phyloP scores from a whole-genome alignment of 1,140 invertebrate species.

The Orius insidiosus region DNA sequence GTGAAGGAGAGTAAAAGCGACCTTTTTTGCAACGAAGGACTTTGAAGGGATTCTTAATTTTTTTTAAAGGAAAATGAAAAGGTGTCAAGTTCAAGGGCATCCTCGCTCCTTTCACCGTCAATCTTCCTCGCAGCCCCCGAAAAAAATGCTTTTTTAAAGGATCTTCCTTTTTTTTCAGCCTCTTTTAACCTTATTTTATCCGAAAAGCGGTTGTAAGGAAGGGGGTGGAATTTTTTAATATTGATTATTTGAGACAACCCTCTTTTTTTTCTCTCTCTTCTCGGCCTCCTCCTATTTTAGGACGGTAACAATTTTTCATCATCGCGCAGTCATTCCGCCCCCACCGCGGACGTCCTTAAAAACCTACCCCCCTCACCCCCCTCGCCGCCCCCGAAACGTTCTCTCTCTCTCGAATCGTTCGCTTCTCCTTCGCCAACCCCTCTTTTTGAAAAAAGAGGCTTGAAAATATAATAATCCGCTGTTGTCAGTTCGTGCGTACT shows the following conservation, averaged over 20 bases:
- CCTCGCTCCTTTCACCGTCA: too few relatives aligned
- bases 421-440: not conserved
- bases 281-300: slow-evolving; percentile 2
- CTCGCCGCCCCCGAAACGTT: too few relatives aligned
- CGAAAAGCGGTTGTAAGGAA: not conserved
- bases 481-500: slow-evolving; percentile 14
- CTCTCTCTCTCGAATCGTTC: not conserved
- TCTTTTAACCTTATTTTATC: too few relatives aligned
- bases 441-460: not conserved
- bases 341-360: not conserved
- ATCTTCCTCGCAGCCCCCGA: too few relatives aligned
- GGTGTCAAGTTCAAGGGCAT: too few relatives aligned
- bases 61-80: too few relatives aligned
- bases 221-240: slow-evolving; percentile 12
- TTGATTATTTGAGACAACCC: slow-evolving; percentile 13
- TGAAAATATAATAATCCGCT: slow-evolving; percentile 15
- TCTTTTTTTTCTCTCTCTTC: not conserved
- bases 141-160: too few relatives aligned
- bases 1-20: too few relatives aligned
- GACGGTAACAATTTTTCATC: slow-evolving; percentile 6
- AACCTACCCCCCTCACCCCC: not conserved
- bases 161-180: too few relatives aligned
- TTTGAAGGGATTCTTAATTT: too few relatives aligned
- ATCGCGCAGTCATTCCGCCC: not conserved
- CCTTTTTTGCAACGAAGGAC: too few relatives aligned